A percentile compares a stretch with the other conserved stretches of the same genome.
Evolutionary conservation across 2,113 vertebrate species (phyloP).

Genomic region (Epinephelus lanceolatus): DNA sequence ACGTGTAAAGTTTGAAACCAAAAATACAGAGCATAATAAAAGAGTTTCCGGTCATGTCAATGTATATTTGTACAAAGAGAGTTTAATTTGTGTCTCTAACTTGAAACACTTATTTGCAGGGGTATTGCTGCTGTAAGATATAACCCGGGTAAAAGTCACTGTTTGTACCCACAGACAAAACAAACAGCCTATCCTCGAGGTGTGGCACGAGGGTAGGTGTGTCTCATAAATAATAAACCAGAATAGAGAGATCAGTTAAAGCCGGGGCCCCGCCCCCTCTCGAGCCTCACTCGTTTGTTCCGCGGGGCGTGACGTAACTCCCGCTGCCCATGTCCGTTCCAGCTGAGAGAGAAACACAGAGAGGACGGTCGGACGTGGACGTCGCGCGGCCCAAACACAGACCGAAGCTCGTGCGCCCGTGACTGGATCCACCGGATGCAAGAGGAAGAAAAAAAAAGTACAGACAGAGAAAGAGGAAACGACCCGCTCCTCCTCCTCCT

Average conservation of each 20-base stretch:
- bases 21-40: not conserved
- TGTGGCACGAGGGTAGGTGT: slow-evolving; percentile 79
- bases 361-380: slow-evolving; percentile 59
- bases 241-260: slow-evolving; percentile 29
- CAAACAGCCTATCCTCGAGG: slow-evolving; percentile 67
- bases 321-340: slow-evolving; percentile 85
- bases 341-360: slow-evolving; percentile 80
- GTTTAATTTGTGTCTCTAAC: not conserved
- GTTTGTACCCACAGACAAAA: slow-evolving; percentile 59
- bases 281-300: slow-evolving; percentile 49
- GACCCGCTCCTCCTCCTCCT: slow-evolving; percentile 38
- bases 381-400: slow-evolving; percentile 76
- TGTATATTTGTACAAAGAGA: not conserved
- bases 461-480: slow-evolving; percentile 76
- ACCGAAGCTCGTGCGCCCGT: slow-evolving; percentile 77
- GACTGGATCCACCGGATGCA: slow-evolving; percentile 78
- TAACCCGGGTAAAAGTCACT: not conserved
- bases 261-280: slow-evolving; percentile 37
- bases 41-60: not conserved
- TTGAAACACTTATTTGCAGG: too few species aligned
- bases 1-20: not conserved
- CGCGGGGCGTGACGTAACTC: slow-evolving; percentile 85
- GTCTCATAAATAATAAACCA: slow-evolving; percentile 79
- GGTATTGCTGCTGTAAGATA: not conserved
- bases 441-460: slow-evolving; percentile 56